Evolutionary conservation across 2,888 invertebrate species (phyloP).

Genomic region (Noctua pronuba): DNA sequence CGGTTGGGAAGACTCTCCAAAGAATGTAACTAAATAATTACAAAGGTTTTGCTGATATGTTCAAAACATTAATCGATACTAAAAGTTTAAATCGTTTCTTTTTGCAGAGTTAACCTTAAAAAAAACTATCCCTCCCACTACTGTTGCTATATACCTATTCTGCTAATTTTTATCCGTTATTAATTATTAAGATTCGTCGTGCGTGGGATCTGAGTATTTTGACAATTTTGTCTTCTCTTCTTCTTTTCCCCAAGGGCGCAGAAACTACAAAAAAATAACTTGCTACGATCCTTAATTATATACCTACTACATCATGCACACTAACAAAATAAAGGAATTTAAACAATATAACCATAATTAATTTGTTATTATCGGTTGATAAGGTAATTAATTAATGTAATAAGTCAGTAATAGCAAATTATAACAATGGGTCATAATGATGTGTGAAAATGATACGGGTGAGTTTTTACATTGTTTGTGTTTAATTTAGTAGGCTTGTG

Average conservation of each 20-base stretch:
- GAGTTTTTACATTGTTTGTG: constrained; percentile 21
- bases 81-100: neutral
- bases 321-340: neutral
- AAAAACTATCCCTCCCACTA: neutral
- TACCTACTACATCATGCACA: neutral
- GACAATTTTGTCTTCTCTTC: neutral
- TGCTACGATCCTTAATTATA: neutral
- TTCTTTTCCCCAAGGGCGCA: neutral
- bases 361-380: neutral
- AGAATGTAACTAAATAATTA: neutral
- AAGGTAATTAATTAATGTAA: constrained; percentile 29
- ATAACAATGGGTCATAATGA: constrained; percentile 31
- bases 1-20: neutral
- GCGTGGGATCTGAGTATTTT: neutral
- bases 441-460: constrained; percentile 37
- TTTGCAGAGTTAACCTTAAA: neutral
- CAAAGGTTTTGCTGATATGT: neutral
- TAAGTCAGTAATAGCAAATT: constrained; percentile 35
- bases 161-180: neutral
- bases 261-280: neutral
- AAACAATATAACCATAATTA: too few species aligned
- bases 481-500: constrained; percentile 19
- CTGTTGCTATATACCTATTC: neutral
- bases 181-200: too few species aligned
- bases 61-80: neutral